Evolutionary conservation across 2,888 invertebrate genomes (phyloP).

Genomic region (Macropis europaea): DNA sequence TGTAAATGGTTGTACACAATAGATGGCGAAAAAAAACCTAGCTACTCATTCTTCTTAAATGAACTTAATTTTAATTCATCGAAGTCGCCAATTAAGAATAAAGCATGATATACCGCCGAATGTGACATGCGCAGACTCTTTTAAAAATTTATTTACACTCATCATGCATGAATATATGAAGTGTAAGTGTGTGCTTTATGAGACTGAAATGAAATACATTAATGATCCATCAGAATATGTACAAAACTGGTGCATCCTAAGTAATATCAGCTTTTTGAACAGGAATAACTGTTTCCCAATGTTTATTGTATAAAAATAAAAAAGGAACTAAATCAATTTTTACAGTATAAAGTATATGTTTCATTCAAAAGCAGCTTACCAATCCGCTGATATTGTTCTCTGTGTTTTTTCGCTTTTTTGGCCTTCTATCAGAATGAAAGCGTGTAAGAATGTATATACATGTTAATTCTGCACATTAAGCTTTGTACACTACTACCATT

Average conservation of each 20-base stretch:
- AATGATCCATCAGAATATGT: background rate
- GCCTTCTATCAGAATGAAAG: conserved; percentile 81
- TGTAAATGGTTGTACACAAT: too few species aligned
- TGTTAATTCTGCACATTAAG: conserved; percentile 69
- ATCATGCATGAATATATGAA: conserved; percentile 31
- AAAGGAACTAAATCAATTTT: conserved; percentile 10
- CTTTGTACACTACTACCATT: conserved; percentile 56
- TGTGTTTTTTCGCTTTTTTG: conserved; percentile 87
- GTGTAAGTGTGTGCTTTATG: background rate
- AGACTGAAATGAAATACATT: conserved; percentile 5
- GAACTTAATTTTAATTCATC: background rate
- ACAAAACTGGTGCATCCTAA: conserved; percentile 2
- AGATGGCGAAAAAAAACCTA: conserved; percentile 1
- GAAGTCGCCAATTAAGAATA: conserved; percentile 15
- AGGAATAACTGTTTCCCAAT: background rate
- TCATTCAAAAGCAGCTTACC: conserved; percentile 83
- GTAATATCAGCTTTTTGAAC: background rate
- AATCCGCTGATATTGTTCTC: conserved; percentile 89
- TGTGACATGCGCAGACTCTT: conserved; percentile 21
- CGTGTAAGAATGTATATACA: conserved; percentile 81
- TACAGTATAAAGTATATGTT: conserved; percentile 25
- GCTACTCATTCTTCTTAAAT: conserved; percentile 10
- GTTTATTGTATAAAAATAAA: background rate
- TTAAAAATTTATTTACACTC: conserved; percentile 6
- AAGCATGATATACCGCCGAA: conserved; percentile 7